These are phyloP conservation scores for Trissoscelio sp. DNA, from an alignment of 2,888 invertebrate species.

Conservation along the genomic window DNA sequence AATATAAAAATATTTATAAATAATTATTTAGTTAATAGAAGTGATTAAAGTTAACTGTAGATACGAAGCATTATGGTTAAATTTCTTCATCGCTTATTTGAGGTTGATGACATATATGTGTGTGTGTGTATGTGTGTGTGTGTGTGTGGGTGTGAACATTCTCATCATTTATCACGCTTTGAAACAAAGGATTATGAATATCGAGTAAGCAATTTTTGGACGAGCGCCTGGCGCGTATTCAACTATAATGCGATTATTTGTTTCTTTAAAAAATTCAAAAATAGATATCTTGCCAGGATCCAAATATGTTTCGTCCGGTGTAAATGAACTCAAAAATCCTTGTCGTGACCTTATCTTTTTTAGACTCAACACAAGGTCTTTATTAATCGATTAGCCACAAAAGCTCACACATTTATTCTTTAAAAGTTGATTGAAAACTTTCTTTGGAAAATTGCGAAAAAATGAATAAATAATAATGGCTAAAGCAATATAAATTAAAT, in stretches of 20 bases:
- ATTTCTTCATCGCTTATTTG: too few relatives aligned
- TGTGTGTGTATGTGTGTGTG: too few relatives aligned
- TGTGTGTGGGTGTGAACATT: background rate
- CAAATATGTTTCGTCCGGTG: slow-evolving; percentile 45
- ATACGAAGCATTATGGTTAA: too few relatives aligned
- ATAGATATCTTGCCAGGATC: slow-evolving; percentile 63
- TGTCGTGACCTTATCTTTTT: slow-evolving; percentile 70
- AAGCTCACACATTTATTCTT: slow-evolving; percentile 15
- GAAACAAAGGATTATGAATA: slow-evolving; percentile 44
- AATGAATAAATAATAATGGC: too few relatives aligned
- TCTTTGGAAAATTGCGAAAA: too few relatives aligned
- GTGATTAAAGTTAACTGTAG: too few relatives aligned
- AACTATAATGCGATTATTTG: slow-evolving; percentile 37
- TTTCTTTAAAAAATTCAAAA: slow-evolving; percentile 56
- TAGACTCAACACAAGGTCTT: slow-evolving; percentile 35
- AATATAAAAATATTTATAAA: too few relatives aligned
- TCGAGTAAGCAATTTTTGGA: slow-evolving; percentile 42
- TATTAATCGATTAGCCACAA: slow-evolving; percentile 47
- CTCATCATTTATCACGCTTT: slow-evolving; percentile 16
- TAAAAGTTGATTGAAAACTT: too few relatives aligned
- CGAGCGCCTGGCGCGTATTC: slow-evolving; percentile 38
- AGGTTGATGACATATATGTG: slow-evolving; percentile 5
- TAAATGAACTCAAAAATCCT: slow-evolving; percentile 72
- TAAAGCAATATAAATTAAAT: too few relatives aligned
- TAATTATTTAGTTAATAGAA: too few relatives aligned